These are phyloP conservation scores for Agrochola lychnidis DNA, from an alignment of 2,888 invertebrate genomes.

Conservation along the genomic window DNA sequence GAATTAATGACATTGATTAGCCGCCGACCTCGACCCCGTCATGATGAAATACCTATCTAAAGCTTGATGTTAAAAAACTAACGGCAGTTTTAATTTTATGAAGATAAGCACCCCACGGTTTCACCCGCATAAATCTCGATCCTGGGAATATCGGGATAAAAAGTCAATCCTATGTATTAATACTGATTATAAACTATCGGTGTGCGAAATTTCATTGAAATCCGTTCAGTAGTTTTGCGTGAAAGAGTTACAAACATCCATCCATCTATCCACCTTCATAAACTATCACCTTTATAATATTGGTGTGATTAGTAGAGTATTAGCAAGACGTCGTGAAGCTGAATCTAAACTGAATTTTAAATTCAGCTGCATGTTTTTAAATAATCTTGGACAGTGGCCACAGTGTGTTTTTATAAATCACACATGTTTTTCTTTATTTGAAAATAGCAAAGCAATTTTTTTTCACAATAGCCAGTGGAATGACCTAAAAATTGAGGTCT, in stretches of 20 bases:
- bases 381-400: constrained; percentile 40
- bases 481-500: constrained; percentile 7
- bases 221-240: too few relatives aligned
- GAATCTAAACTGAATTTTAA: neutral
- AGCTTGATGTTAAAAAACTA: constrained; percentile 6
- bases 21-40: constrained; percentile 39
- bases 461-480: constrained; percentile 12
- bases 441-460: neutral
- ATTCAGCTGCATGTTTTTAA: constrained; percentile 19
- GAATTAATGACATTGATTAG: constrained; percentile 53
- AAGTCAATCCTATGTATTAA: too few relatives aligned
- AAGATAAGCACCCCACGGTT: too few relatives aligned
- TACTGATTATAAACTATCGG: too few relatives aligned
- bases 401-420: constrained; percentile 4
- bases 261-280: too few relatives aligned
- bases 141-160: too few relatives aligned
- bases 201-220: too few relatives aligned
- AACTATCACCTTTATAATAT: too few relatives aligned
- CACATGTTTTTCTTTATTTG: neutral
- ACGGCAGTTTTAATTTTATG: neutral
- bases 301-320: too few relatives aligned
- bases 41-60: constrained; percentile 30
- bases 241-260: too few relatives aligned
- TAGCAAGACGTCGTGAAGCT: too few relatives aligned
- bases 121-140: too few relatives aligned